These are phyloP conservation scores for Sinocyclocheilus rhinocerous DNA, from an alignment of 2,113 vertebrate genomes.

Conservation along the genomic window DNA sequence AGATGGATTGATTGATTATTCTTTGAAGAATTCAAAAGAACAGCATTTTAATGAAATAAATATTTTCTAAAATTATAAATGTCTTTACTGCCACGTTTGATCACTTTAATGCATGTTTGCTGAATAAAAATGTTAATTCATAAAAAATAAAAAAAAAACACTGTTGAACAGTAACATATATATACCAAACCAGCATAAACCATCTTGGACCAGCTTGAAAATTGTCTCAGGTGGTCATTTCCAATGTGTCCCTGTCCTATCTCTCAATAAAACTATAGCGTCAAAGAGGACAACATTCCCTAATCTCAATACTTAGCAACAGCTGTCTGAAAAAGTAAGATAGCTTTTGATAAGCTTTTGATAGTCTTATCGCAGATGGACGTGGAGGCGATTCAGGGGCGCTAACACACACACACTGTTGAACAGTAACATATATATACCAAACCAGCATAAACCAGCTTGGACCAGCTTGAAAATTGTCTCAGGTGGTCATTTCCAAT, in stretches of 20 bases:
- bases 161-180: no score
- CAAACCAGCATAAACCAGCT: background rate
- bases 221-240: background rate
- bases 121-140: no score
- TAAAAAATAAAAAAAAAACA: no score
- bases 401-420: background rate
- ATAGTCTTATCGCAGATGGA: background rate
- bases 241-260: background rate
- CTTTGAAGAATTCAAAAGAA: background rate
- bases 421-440: no score
- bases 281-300: background rate
- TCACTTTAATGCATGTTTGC: background rate
- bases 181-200: background rate
- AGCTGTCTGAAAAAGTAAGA: background rate
- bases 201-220: background rate
- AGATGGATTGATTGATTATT: background rate
- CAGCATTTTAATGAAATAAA: background rate
- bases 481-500: background rate
- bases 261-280: background rate
- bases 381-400: background rate
- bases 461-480: background rate
- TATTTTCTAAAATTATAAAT: background rate
- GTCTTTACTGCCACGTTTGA: background rate
- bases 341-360: no score
- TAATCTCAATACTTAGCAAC: background rate